These are phyloP conservation scores for Merodon equestris DNA, from an alignment of 2,888 invertebrate species.

Conservation along the genomic window DNA sequence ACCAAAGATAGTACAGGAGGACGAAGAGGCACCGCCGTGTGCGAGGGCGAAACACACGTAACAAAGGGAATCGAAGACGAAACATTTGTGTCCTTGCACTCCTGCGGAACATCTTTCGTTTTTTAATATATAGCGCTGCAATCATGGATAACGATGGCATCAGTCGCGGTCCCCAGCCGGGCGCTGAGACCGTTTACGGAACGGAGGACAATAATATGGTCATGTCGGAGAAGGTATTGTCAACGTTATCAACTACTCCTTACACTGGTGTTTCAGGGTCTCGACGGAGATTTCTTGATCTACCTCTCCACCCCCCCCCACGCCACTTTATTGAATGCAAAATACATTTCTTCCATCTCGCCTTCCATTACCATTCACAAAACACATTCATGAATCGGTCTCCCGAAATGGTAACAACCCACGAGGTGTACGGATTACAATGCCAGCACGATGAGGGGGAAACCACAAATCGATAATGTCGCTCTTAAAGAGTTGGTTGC, in stretches of 20 bases:
- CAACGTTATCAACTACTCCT: conserved; percentile 20
- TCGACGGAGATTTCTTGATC: conserved; percentile 6
- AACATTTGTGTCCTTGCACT: conserved; percentile 64
- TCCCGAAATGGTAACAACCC: conserved; percentile 40
- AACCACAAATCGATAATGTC: conserved; percentile 43
- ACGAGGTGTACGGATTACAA: conserved; percentile 19
- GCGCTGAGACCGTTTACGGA: conserved; percentile 93
- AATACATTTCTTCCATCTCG: conserved; percentile 24
- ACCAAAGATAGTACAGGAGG: conserved; percentile 7
- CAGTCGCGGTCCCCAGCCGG: conserved; percentile 80
- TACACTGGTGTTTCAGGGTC: conserved; percentile 59
- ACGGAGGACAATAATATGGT: conserved; percentile 97
- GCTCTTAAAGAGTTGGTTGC: conserved; percentile 17
- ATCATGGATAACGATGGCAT: conserved; percentile 78
- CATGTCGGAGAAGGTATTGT: conserved; percentile 93
- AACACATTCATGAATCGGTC: conserved; percentile 42
- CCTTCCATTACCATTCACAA: conserved; percentile 57
- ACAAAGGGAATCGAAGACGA: conserved; percentile 47
- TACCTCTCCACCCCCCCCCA: neutral
- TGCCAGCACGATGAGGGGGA: neutral
- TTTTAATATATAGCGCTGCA: conserved; percentile 42
- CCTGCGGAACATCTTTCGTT: conserved; percentile 54
- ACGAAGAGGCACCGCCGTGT: neutral
- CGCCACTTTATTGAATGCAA: neutral
- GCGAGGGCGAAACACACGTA: conserved; percentile 51